A percentile compares a stretch with the other conserved stretches of the same genome.
phyloP scores from a whole-genome alignment of 1,140 invertebrate species.

The Myzus persicae region DNA sequence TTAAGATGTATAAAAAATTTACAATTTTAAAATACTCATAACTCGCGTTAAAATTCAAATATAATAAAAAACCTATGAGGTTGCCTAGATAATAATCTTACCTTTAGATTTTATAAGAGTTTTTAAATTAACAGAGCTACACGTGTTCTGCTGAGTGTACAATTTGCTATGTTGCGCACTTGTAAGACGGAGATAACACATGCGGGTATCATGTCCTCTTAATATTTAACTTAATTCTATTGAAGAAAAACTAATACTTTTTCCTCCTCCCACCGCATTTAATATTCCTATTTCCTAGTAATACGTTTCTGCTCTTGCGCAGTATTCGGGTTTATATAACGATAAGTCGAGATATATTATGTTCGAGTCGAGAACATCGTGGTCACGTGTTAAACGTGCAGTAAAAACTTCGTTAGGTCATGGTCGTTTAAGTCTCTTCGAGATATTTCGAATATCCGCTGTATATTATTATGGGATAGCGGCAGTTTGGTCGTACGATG shows the following conservation, averaged over 20 bases:
- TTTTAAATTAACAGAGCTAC: too few relatives aligned
- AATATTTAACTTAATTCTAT: not conserved
- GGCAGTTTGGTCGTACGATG: not conserved
- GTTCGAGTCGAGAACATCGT: not conserved
- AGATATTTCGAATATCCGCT: not conserved
- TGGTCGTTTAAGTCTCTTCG: not conserved
- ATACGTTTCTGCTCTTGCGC: not conserved
- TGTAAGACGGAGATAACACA: too few relatives aligned
- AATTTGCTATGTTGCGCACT: too few relatives aligned
- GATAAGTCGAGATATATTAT: not conserved
- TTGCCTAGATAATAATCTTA: too few relatives aligned
- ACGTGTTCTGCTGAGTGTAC: too few relatives aligned
- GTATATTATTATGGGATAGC: not conserved
- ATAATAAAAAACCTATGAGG: too few relatives aligned
- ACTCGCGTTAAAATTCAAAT: too few relatives aligned
- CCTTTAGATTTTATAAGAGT: too few relatives aligned
- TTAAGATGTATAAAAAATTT: too few relatives aligned
- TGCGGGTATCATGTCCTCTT: too few relatives aligned
- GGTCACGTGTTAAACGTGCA: not conserved
- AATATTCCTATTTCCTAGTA: not conserved
- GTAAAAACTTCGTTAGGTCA: conserved; percentile 1
- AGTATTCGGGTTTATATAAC: not conserved
- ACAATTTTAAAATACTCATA: too few relatives aligned
- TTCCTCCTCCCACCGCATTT: not conserved
- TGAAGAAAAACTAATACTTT: not conserved